These are phyloP conservation scores for Hippasteria phrygiana DNA, from an alignment of 53 echinoderm and acorn worm species.

Conservation along the genomic window DNA sequence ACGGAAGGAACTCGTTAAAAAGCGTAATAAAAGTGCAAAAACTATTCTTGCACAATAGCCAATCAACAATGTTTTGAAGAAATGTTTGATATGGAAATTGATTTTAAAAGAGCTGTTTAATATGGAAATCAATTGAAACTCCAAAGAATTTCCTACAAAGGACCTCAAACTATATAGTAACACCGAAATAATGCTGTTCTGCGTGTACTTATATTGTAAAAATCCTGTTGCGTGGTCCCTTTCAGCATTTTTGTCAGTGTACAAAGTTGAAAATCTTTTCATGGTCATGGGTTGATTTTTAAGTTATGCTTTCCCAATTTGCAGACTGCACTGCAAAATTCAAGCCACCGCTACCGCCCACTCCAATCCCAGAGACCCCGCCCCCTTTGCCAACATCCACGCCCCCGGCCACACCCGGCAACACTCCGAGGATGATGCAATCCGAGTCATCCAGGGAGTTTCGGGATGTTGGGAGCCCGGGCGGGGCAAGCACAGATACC, in stretches of 20 bases:
- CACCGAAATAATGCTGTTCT: no score
- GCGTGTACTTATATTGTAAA: no score
- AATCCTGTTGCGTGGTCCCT: no score
- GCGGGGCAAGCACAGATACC: slow-evolving; percentile 43
- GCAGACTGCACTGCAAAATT: slow-evolving; percentile 7
- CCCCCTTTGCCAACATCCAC: slow-evolving; percentile 84
- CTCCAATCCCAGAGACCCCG: slow-evolving; percentile 56
- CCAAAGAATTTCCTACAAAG: no score
- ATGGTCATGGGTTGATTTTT: background rate
- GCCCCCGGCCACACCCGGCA: slow-evolving; percentile 75
- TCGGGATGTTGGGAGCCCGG: slow-evolving; percentile 2
- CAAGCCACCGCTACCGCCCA: slow-evolving; percentile 74
- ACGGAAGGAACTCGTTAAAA: no score
- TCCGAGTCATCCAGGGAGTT: slow-evolving; percentile 24
- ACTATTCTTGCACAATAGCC: no score
- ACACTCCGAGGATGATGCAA: slow-evolving; percentile 54
- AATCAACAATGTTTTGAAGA: no score
- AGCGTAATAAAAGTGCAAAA: no score
- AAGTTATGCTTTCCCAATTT: background rate
- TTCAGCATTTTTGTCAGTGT: background rate
- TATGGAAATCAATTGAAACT: no score
- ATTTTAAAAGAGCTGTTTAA: no score
- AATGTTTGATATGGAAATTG: no score
- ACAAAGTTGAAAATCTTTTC: background rate
- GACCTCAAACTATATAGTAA: no score